A percentile compares a stretch with the other conserved stretches of the same genome.
Conservation (phyloP, 2,797 vertebrate genomes). For the Anguilla obscura region DNA sequence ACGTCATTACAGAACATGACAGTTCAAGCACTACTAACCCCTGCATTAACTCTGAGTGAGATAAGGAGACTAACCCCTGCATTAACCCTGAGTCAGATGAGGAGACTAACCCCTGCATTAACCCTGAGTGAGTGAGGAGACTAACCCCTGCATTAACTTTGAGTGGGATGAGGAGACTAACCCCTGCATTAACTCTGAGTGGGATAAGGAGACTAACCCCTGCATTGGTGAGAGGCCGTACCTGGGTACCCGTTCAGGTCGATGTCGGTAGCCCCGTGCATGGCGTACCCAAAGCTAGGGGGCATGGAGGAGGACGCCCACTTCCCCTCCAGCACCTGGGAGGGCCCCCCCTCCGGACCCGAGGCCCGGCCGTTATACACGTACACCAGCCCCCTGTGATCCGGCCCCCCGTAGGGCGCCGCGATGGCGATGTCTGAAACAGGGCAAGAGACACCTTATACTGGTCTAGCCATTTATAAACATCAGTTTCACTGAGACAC, state of each 20-base stretch:
- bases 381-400: conserved; percentile 75
- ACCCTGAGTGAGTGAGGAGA: neutral
- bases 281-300: conserved; percentile 77
- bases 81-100: neutral
- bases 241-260: conserved; percentile 82
- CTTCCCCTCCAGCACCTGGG: conserved; percentile 77
- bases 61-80: neutral
- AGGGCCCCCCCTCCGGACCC: conserved; percentile 67
- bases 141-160: neutral
- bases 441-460: neutral
- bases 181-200: neutral
- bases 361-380: conserved; percentile 74
- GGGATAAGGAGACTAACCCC: neutral
- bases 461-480: too few species aligned
- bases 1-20: neutral
- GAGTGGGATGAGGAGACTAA: neutral
- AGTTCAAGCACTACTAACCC: neutral
- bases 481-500: too few species aligned
- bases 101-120: neutral
- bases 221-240: conserved; percentile 34
- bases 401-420: conserved; percentile 76
- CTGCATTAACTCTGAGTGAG: neutral
- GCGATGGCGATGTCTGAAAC: conserved; percentile 75
- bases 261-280: conserved; percentile 79
- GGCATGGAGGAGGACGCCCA: conserved; percentile 75